These are phyloP conservation scores for Perizoma affinitatum DNA, from an alignment of 2,888 invertebrate species.

Conservation along the genomic window DNA sequence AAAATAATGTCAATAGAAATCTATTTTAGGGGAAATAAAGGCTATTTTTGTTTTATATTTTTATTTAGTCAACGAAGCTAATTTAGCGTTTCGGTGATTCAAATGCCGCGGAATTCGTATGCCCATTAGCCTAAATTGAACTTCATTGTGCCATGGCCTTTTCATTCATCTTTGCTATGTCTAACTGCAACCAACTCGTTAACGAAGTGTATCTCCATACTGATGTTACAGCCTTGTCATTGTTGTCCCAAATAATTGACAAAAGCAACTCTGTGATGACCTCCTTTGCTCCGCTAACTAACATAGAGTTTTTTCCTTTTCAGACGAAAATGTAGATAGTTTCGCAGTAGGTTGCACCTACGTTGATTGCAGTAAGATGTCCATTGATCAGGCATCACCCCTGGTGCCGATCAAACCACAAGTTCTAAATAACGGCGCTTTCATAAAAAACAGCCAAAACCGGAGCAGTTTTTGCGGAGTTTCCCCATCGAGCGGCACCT, in stretches of 20 bases:
- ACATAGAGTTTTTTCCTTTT: constrained; percentile 68
- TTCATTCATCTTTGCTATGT: constrained; percentile 60
- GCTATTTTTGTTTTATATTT: too few species aligned
- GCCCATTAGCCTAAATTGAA: constrained; percentile 71
- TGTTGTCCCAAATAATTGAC: constrained; percentile 43
- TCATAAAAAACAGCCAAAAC: constrained; percentile 82
- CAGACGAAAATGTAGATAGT: constrained; percentile 82
- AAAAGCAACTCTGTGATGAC: constrained; percentile 64
- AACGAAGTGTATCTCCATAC: constrained; percentile 43
- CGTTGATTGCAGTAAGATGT: constrained; percentile 75
- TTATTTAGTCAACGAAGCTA: too few species aligned
- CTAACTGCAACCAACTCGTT: constrained; percentile 54
- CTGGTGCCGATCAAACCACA: constrained; percentile 81
- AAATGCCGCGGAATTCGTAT: constrained; percentile 55
- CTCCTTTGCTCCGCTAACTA: constrained; percentile 46
- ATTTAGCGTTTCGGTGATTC: constrained; percentile 29
- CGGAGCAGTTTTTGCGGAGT: constrained; percentile 82
- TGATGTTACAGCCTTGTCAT: constrained; percentile 45
- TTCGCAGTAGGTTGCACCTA: constrained; percentile 61
- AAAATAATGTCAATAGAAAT: too few species aligned
- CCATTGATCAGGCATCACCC: constrained; percentile 81
- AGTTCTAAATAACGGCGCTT: constrained; percentile 79
- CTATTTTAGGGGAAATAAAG: too few species aligned
- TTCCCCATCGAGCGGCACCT: constrained; percentile 75
- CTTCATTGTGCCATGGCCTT: constrained; percentile 59